phyloP scores from a whole-genome alignment of 1,140 invertebrate species.

The Contarinia nasturtii region DNA sequence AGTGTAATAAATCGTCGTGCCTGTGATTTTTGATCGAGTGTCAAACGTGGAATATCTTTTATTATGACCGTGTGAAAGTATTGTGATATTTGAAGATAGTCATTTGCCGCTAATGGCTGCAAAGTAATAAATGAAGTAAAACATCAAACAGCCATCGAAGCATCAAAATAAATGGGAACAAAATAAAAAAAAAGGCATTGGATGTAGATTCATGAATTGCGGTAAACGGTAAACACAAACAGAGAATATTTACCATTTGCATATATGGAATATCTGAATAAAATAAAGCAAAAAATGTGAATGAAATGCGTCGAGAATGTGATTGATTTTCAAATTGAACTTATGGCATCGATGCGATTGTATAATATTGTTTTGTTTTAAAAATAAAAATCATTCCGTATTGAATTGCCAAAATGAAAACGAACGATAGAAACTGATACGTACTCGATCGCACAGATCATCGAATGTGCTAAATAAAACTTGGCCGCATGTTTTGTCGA shows the following conservation, averaged over 20 bases:
- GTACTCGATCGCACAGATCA: slow-evolving; percentile 78
- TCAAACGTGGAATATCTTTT: slow-evolving; percentile 70
- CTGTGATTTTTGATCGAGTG: slow-evolving; percentile 56
- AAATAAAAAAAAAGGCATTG: no score
- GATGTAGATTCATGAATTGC: no score
- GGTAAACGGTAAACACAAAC: no score
- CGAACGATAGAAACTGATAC: slow-evolving; percentile 9
- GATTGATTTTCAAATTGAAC: no score
- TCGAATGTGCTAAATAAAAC: slow-evolving; percentile 77
- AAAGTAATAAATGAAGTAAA: slow-evolving; percentile 14
- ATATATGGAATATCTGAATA: no score
- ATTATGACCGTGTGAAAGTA: slow-evolving; percentile 91
- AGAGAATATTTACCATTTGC: no score
- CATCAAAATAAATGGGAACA: not conserved
- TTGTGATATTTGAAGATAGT: slow-evolving; percentile 82
- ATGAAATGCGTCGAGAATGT: no score
- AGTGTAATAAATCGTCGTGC: slow-evolving; percentile 89
- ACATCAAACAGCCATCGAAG: slow-evolving; percentile 2
- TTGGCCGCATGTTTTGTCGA: slow-evolving; percentile 80
- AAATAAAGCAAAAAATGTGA: no score
- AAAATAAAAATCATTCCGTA: no score
- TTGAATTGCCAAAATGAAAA: no score
- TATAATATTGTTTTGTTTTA: no score
- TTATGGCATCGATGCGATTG: no score
- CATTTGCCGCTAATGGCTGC: slow-evolving; percentile 77